Conservation (phyloP, 2,888 invertebrate species). For the Acanthosoma haemorrhoidale region DNA sequence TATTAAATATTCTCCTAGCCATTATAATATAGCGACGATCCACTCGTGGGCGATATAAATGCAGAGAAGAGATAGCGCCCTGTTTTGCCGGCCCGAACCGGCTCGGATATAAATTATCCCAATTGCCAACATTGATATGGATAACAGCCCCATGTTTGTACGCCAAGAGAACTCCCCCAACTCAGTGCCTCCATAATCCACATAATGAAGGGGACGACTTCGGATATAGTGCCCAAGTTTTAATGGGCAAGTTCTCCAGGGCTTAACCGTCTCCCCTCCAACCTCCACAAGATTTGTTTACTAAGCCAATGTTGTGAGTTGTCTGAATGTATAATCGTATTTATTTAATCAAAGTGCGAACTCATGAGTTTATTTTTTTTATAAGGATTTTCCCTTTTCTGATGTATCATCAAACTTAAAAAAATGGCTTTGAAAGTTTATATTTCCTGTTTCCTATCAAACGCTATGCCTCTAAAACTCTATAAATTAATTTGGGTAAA, state of each 20-base stretch:
- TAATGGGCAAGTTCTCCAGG: background rate
- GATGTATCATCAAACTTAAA: too few species aligned
- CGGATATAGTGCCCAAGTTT: constrained; percentile 12
- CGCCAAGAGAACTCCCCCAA: constrained; percentile 8
- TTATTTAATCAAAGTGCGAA: too few species aligned
- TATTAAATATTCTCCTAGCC: too few species aligned
- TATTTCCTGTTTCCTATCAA: too few species aligned
- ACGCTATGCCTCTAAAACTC: too few species aligned
- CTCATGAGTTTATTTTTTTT: too few species aligned
- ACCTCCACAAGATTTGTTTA: background rate
- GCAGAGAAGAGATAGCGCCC: constrained; percentile 1
- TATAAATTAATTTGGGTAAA: too few species aligned
- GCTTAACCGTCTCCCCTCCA: background rate
- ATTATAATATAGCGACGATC: too few species aligned
- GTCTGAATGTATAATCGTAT: background rate
- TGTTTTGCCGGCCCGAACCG: background rate
- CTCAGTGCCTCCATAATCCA: constrained; percentile 1
- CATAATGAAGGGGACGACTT: constrained; percentile 6
- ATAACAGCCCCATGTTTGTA: constrained; percentile 1
- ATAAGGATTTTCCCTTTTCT: too few species aligned
- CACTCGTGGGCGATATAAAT: background rate
- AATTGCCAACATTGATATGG: constrained; percentile 8
- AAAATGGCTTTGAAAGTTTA: too few species aligned
- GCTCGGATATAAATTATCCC: background rate
- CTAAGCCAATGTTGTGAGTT: background rate